Evolutionary conservation across 2,888 invertebrate species (phyloP).

Genomic region (Allophyes oxyacanthae): DNA sequence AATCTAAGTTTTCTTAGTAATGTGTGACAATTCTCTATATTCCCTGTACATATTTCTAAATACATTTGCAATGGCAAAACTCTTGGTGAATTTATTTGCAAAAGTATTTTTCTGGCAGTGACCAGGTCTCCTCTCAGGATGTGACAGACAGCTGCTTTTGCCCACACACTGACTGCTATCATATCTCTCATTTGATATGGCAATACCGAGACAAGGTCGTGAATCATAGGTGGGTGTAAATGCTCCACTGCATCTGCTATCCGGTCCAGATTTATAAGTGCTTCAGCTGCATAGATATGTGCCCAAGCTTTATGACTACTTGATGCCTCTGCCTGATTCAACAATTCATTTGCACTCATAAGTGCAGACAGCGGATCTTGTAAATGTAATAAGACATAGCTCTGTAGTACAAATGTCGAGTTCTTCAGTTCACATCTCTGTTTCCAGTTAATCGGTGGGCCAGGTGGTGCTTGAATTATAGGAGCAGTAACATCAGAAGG

Average conservation of each 20-base stretch:
- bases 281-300: slow-evolving; percentile 97
- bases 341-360: slow-evolving; percentile 93
- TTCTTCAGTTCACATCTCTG: slow-evolving; percentile 90
- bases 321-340: slow-evolving; percentile 91
- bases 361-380: slow-evolving; percentile 95
- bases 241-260: slow-evolving; percentile 95
- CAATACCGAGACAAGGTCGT: slow-evolving; percentile 82
- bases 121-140: slow-evolving; percentile 83
- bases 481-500: slow-evolving; percentile 72
- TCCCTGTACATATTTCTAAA: slow-evolving; percentile 88
- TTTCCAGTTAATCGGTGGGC: slow-evolving; percentile 90
- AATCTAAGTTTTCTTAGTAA: slow-evolving; percentile 81
- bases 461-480: slow-evolving; percentile 89
- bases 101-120: slow-evolving; percentile 83
- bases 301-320: slow-evolving; percentile 92
- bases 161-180: slow-evolving; percentile 86
- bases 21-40: slow-evolving; percentile 85
- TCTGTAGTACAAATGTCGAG: slow-evolving; percentile 93
- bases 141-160: slow-evolving; percentile 87
- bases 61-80: slow-evolving; percentile 88
- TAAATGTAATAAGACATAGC: slow-evolving; percentile 95
- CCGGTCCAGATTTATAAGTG: slow-evolving; percentile 94
- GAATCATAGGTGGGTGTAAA: slow-evolving; percentile 93
- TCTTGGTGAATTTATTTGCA: slow-evolving; percentile 84
- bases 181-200: slow-evolving; percentile 83